These are phyloP conservation scores for Drosophila hydei DNA, from an alignment of 1,140 invertebrate species.

Conservation along the genomic window DNA sequence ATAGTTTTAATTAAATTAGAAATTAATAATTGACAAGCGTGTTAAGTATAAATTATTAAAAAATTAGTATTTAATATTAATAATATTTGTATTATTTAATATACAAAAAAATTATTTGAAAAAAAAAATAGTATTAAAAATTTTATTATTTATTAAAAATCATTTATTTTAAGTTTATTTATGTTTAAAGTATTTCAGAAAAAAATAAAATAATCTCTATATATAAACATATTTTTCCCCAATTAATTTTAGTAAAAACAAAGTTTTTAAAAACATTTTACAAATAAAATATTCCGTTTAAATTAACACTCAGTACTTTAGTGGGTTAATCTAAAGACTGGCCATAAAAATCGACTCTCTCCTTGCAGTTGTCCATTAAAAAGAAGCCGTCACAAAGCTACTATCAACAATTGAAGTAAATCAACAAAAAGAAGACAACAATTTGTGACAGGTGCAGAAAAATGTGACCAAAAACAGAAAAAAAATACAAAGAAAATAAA, in stretches of 20 bases:
- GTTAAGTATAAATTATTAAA: no score
- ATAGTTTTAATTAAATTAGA: no score
- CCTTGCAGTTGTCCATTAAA: conserved; percentile 4
- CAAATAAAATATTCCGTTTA: background rate
- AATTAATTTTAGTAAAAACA: background rate
- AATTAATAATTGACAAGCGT: no score
- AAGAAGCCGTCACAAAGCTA: background rate
- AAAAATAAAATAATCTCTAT: background rate
- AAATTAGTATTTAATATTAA: no score
- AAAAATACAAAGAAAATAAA: no score
- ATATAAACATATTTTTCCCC: no score
- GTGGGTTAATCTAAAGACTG: background rate
- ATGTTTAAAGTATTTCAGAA: no score
- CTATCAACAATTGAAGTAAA: no score
- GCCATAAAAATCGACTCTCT: background rate
- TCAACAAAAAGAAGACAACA: background rate
- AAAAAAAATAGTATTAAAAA: background rate
- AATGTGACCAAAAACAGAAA: background rate
- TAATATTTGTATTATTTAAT: background rate
- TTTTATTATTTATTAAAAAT: no score
- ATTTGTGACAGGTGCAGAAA: conserved; percentile 8
- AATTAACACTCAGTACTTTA: background rate
- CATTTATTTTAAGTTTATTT: no score
- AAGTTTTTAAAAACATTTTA: background rate
- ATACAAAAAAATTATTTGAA: background rate